phyloP scores from a whole-genome alignment of 2,797 vertebrate species.

The Phrynocephalus forsythii region DNA sequence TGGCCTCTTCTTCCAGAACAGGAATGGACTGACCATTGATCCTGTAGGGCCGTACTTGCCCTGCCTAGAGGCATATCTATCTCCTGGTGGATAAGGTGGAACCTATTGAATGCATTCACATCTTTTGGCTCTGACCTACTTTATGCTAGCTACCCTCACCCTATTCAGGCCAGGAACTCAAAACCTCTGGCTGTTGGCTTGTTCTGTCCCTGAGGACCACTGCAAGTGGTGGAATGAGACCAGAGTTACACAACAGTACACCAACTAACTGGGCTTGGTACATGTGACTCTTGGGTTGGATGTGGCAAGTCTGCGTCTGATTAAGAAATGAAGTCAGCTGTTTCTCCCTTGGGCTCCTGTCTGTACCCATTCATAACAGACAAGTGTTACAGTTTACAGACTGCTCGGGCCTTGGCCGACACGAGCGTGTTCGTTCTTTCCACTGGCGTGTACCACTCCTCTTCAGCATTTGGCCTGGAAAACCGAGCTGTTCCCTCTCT shows the following conservation, averaged over 20 bases:
- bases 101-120: not conserved
- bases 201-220: not conserved
- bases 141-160: not conserved
- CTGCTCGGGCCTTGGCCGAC: not conserved
- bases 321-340: conserved; percentile 22
- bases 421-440: conserved; percentile 8
- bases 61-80: not conserved
- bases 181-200: not conserved
- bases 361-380: conserved; percentile 41
- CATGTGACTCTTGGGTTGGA: not conserved
- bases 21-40: not conserved
- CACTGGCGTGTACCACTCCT: conserved; percentile 15
- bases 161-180: not conserved
- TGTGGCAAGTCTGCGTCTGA: not conserved
- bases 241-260: not conserved
- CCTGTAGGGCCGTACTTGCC: not conserved
- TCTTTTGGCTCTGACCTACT: not conserved
- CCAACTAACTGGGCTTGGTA: not conserved
- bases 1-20: not conserved
- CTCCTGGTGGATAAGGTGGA: not conserved
- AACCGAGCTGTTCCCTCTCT: conserved; percentile 35
- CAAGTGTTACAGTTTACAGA: conserved; percentile 37
- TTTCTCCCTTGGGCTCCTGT: conserved; percentile 9
- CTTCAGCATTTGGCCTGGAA: conserved; percentile 27
- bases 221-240: not conserved